Percentiles rank a stretch among this genome's conserved stretches.
Evolutionary conservation across 2,113 vertebrate species (phyloP).

Genomic region (Alethe diademata): DNA sequence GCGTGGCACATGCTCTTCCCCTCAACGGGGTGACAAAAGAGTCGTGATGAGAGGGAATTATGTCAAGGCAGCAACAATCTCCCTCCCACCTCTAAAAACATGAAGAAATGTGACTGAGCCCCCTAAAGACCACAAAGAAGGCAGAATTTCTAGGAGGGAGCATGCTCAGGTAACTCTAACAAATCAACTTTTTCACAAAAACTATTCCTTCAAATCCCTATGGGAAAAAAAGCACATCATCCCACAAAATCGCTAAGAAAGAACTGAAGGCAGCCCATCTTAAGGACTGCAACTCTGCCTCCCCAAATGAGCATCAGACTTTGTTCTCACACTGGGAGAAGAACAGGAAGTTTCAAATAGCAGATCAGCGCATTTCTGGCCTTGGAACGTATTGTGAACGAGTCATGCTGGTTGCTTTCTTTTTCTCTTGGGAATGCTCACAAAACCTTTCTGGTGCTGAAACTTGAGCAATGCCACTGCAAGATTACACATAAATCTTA

Average conservation of each 20-base stretch:
- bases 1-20: background rate
- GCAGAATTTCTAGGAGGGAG: background rate
- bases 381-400: background rate
- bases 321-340: background rate
- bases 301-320: background rate
- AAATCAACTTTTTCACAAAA: background rate
- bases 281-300: background rate
- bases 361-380: background rate
- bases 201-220: background rate
- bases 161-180: background rate
- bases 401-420: background rate
- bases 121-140: background rate
- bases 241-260: background rate
- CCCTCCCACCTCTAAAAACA: background rate
- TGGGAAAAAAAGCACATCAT: background rate
- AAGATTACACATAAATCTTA: conserved; percentile 21
- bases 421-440: conserved; percentile 28
- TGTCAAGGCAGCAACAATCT: background rate
- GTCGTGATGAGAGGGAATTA: background rate
- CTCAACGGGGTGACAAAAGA: background rate
- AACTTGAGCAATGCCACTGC: background rate
- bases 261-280: background rate
- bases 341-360: background rate
- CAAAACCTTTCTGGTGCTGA: background rate
- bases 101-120: background rate